Percentiles rank a stretch among this genome's conserved stretches.
These are phyloP conservation scores for Lasioglossum leucozonium DNA, from an alignment of 2,888 invertebrate species.

Conservation along the genomic window DNA sequence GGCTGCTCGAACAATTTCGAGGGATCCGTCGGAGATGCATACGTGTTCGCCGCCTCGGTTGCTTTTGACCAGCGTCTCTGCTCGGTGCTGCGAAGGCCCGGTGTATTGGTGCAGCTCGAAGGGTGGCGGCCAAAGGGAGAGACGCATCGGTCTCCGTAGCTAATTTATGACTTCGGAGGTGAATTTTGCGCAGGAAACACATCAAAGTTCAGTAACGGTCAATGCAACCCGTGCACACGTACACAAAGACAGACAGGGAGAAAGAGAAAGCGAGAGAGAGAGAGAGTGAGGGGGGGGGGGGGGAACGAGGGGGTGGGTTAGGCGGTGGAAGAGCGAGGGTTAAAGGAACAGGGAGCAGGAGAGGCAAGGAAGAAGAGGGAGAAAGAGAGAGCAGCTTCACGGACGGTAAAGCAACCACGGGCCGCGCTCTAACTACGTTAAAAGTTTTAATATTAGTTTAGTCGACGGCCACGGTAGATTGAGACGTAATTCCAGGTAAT, in stretches of 20 bases:
- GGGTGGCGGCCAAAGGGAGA: slow-evolving; percentile 71
- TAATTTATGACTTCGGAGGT: slow-evolving; percentile 83
- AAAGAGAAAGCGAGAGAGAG: slow-evolving; percentile 45
- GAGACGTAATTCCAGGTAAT: slow-evolving; percentile 85
- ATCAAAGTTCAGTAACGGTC: slow-evolving; percentile 84
- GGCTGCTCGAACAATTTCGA: slow-evolving; percentile 58
- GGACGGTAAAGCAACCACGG: slow-evolving; percentile 84
- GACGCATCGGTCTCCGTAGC: slow-evolving; percentile 76
- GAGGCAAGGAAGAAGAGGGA: slow-evolving; percentile 52
- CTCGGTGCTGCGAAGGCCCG: slow-evolving; percentile 47
- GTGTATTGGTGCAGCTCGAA: slow-evolving; percentile 67
- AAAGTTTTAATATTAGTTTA: slow-evolving; percentile 85
- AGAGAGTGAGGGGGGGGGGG: slow-evolving; percentile 50
- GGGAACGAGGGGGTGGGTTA: slow-evolving; percentile 55
- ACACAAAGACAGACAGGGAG: slow-evolving; percentile 53
- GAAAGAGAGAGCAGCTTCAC: slow-evolving; percentile 78
- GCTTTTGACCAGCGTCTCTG: slow-evolving; percentile 68
- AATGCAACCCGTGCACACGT: slow-evolving; percentile 77
- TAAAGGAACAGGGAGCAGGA: slow-evolving; percentile 57
- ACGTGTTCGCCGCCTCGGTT: slow-evolving; percentile 47
- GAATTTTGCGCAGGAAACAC: slow-evolving; percentile 83
- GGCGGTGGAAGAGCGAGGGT: slow-evolving; percentile 66
- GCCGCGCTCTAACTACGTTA: slow-evolving; percentile 84
- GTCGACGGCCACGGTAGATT: slow-evolving; percentile 85
- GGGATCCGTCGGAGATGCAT: slow-evolving; percentile 51